phyloP scores from a whole-genome alignment of 2,888 invertebrate genomes.

The Leucophora obtusa region DNA sequence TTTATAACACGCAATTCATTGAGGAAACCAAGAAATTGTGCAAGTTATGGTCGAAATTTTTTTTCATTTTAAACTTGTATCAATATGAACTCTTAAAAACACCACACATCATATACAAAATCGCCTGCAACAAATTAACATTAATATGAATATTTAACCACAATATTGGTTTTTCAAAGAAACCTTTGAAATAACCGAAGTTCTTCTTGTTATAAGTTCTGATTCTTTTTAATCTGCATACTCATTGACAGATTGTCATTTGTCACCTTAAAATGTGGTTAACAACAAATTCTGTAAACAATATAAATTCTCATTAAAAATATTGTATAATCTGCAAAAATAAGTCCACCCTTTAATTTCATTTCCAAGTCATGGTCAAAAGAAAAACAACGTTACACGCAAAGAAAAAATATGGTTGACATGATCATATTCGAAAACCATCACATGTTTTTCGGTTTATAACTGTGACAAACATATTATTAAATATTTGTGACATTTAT shows the following conservation, averaged over 20 bases:
- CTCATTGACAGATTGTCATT: conserved; percentile 48
- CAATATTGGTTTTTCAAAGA: conserved; percentile 49
- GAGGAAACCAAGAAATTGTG: conserved; percentile 19
- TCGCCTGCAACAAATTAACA: not conserved
- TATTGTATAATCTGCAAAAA: conserved; percentile 10
- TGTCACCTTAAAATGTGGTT: conserved; percentile 55
- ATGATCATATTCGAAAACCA: no score
- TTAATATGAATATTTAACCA: conserved; percentile 42
- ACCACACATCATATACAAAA: conserved; percentile 10
- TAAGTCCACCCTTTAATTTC: conserved; percentile 39
- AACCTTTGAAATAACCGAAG: conserved; percentile 53
- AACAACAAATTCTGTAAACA: conserved; percentile 24
- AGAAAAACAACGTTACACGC: not conserved
- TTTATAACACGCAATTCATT: conserved; percentile 54
- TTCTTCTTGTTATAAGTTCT: conserved; percentile 12
- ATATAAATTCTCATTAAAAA: conserved; percentile 46
- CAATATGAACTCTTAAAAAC: conserved; percentile 23
- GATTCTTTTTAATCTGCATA: conserved; percentile 39
- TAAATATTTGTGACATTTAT: no score
- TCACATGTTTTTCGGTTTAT: no score
- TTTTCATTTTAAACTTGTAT: not conserved
- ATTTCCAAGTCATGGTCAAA: conserved; percentile 57
- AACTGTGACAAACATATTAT: no score
- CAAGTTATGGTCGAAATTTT: conserved; percentile 15
- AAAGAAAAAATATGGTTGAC: no score